These are phyloP conservation scores for Epistrophella euchroma DNA, from an alignment of 2,888 invertebrate genomes.

Conservation along the genomic window DNA sequence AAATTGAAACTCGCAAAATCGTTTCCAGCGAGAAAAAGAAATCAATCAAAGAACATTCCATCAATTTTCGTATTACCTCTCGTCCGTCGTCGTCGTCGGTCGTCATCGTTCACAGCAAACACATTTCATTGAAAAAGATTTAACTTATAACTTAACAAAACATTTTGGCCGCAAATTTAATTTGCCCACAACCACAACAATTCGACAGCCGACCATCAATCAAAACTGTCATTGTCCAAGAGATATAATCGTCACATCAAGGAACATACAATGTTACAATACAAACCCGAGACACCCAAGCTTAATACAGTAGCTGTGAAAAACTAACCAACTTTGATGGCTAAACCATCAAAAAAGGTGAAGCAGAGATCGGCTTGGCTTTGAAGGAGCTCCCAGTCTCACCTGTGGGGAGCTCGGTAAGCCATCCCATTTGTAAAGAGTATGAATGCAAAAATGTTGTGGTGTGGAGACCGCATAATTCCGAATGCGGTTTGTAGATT, in stretches of 20 bases:
- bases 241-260: constrained; percentile 70
- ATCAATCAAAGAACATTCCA: constrained; percentile 27
- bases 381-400: constrained; percentile 25
- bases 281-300: constrained; percentile 20
- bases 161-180: constrained; percentile 72
- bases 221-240: constrained; percentile 73
- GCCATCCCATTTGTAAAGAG: constrained; percentile 19
- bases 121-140: background rate
- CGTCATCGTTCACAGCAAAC: background rate
- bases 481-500: constrained; percentile 63
- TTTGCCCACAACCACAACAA: constrained; percentile 73
- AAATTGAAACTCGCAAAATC: constrained; percentile 23
- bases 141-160: constrained; percentile 18
- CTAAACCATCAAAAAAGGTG: constrained; percentile 19
- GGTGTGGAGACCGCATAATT: constrained; percentile 41
- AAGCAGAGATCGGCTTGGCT: constrained; percentile 41
- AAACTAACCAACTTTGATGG: constrained; percentile 70
- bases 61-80: background rate
- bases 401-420: background rate
- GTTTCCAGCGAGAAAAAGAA: constrained; percentile 25
- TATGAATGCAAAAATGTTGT: constrained; percentile 54
- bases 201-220: constrained; percentile 71
- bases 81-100: background rate
- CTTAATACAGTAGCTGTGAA: constrained; percentile 70
- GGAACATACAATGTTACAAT: constrained; percentile 58